Base-by-base conservation (phyloP, 1,140 invertebrate genomes). In the Rhysida immarginata region DNA sequence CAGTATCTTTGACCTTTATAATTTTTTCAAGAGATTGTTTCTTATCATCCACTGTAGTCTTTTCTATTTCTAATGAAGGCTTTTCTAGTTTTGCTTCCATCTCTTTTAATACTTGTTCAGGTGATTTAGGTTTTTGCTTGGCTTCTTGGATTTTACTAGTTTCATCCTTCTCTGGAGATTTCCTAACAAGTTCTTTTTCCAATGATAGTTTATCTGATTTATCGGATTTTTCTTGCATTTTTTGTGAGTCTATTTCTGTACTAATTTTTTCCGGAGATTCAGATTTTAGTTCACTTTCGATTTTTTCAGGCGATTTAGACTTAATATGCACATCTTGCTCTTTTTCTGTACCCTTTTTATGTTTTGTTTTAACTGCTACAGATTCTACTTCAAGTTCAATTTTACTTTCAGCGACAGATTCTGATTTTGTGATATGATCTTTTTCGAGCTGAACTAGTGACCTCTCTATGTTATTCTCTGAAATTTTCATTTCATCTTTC, bases 321-420 rank as follows among this genome's bases (percentile, higher is more conserved):
- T n/a, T n/a, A n/a, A n/a, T n/a, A n/a, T n/a, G n/a, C n/a, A n/a
- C n/a, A n/a, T n/a, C n/a, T n/a, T n/a, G n/a, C n/a, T n/a, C n/a
- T n/a, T n/a, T n/a, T n/a, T n/a, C n/a, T n/a, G n/a, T 54, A 26
- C 58, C 60, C 55, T 62, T 54, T 27, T 64, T 58, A 14, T 64
- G 49, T 11, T 62, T 59, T 44, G 60, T 63, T 56, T 56, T 52
- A 41, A 11, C n/a, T 41, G 11, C 35, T 11, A n/a, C n/a, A 11
- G 35, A 11, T 11, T 11, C 35, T n/a, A n/a, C n/a, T n/a, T n/a
- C n/a, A n/a, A n/a, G n/a, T n/a, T n/a, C n/a, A n/a, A n/a, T n/a
- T n/a, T n/a, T n/a, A n/a, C n/a, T n/a, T n/a, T n/a, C n/a, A n/a
- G n/a, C n/a, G n/a, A n/a, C n/a, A n/a, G n/a, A n/a, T n/a, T n/a